These are phyloP conservation scores for Eubasilissa regina DNA, from an alignment of 1,140 invertebrate species.

Conservation along the genomic window DNA sequence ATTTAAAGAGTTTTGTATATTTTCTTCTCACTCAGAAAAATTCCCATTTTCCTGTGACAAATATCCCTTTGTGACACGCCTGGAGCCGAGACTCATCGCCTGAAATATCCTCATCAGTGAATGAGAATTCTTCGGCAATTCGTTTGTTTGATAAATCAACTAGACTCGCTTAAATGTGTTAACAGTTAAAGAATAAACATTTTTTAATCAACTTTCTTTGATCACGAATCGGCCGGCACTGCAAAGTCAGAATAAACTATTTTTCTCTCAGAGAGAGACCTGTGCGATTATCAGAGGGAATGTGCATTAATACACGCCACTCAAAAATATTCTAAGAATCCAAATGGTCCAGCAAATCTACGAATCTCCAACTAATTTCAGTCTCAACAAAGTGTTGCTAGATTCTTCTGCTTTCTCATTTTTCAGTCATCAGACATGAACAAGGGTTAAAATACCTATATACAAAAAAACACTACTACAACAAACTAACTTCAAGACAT, in stretches of 20 bases:
- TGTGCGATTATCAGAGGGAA: constrained; percentile 8
- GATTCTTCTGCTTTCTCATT: constrained; percentile 4
- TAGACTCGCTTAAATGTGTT: constrained; percentile 1
- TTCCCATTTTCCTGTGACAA: no score
- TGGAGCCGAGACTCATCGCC: background rate
- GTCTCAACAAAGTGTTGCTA: constrained; percentile 31
- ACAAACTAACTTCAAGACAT: no score
- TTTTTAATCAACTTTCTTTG: constrained; percentile 27
- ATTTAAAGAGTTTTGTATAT: no score
- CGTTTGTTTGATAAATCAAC: constrained; percentile 29
- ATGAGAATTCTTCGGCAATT: constrained; percentile 20
- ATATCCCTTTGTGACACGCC: no score
- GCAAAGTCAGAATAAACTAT: constrained; percentile 5
- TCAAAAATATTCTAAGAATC: constrained; percentile 32
- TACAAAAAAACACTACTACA: no score
- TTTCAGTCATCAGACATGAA: background rate
- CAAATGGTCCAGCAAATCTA: constrained; percentile 13
- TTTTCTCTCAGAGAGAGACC: background rate
- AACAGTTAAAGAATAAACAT: constrained; percentile 28
- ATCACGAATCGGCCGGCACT: constrained; percentile 12
- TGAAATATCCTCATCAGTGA: constrained; percentile 1
- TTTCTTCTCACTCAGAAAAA: no score
- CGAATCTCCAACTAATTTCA: constrained; percentile 16
- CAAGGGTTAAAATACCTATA: background rate
- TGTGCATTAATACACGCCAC: constrained; percentile 31